phyloP scores from a whole-genome alignment of 2,797 vertebrate genomes.

The Pseudocheirus occidentalis region DNA sequence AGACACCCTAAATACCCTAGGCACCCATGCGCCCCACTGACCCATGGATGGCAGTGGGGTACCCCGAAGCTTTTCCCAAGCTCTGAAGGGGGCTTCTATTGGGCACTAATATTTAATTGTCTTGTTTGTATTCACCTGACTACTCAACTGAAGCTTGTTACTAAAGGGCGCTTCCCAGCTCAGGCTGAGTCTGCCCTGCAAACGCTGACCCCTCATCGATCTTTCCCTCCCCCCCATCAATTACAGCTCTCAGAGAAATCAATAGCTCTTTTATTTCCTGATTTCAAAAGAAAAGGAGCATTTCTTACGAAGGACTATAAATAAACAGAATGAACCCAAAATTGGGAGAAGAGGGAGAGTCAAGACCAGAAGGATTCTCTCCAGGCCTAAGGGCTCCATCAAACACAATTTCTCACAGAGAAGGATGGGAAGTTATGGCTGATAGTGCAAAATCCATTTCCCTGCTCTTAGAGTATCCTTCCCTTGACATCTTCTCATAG shows the following conservation, averaged over 20 bases:
- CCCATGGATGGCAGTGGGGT: background rate
- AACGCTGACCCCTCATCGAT: background rate
- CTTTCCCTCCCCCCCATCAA: background rate
- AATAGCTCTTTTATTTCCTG: slow-evolving; percentile 8
- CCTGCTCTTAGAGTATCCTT: background rate
- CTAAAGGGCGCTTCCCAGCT: background rate
- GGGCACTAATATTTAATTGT: background rate
- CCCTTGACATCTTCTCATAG: background rate
- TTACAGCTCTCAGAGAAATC: slow-evolving; percentile 8
- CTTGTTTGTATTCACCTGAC: slow-evolving; percentile 3
- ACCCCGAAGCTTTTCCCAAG: background rate
- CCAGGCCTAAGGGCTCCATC: background rate
- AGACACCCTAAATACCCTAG: no score
- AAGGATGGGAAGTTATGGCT: background rate
- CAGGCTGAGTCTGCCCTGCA: background rate
- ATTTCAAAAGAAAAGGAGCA: slow-evolving; percentile 14
- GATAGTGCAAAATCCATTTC: background rate
- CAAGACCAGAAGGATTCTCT: background rate
- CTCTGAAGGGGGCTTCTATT: background rate
- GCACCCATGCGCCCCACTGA: background rate
- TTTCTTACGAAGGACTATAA: background rate
- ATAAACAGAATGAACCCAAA: background rate
- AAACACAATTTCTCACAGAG: background rate
- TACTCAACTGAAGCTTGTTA: background rate
- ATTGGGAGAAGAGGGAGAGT: background rate